Base-by-base conservation (phyloP, 2,888 invertebrate species). In the Aethes cnicana region DNA sequence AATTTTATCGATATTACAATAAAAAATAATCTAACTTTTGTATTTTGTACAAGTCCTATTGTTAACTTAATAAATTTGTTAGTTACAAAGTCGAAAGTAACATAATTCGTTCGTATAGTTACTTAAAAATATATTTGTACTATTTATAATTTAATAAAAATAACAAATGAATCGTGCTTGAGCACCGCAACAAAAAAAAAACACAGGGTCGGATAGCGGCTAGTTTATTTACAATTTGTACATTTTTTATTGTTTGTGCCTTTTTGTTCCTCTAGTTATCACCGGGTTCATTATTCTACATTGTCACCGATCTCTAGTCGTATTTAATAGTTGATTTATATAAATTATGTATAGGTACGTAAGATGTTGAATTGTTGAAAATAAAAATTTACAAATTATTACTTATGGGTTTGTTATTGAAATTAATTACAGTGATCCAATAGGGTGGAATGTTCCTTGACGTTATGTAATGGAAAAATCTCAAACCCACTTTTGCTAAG, bases 121-220 rank as follows among this genome's bases (percentile, higher is more conserved):
- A 61, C 84, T 84, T 84, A 85, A 72, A 72, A 66, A 78, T 82
- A 81, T 68, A 81, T 87, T 87, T 87, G 87, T 87, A 87, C 87
- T 87, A 83, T 87, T 77, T 79, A 85, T 80, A 85, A 77, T 78
- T 78, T 69, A 77, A 77, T 63, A 66, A 66, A 59, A 57, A 71
- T 70, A 69, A 67, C 42, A 69, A 72, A 65, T 60, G 68, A 68
- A 66, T 60, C 59, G 50, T 39, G 42, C 32, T 14, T 11, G 7
- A 32, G 52, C 52, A 46, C 61, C 64, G 60, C 59, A 66, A 58
- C 55, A 68, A 63, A 71, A 68, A 68, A 69, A 68, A 73, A 76
- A 74, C 64, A 75, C 69, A 63, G 61, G 58, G 67, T 68, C 16
- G 14, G 25, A 18, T 33, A 44, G 41, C 36, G 44, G 37, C 41